phyloP scores from a whole-genome alignment of 2,113 vertebrate species.

The Notarius quadriscutis region DNA sequence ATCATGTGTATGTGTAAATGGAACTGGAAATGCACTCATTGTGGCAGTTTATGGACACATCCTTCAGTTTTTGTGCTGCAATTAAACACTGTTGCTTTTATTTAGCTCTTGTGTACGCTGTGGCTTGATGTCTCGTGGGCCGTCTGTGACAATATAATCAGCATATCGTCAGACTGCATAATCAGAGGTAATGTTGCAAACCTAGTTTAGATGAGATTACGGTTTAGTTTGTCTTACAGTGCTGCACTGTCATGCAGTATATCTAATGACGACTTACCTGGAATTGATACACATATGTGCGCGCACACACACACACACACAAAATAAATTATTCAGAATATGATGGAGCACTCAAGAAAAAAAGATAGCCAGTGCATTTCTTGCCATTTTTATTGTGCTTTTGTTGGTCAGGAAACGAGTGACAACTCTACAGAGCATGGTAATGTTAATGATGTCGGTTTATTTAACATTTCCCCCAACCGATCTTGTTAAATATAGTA shows the following conservation, averaged over 20 bases:
- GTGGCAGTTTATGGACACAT: not conserved
- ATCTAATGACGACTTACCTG: not conserved
- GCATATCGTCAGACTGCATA: conserved; percentile 1
- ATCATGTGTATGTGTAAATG: not conserved
- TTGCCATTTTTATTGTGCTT: conserved; percentile 77
- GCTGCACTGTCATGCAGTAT: not conserved
- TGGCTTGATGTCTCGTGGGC: conserved; percentile 3
- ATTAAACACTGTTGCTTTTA: conserved; percentile 27
- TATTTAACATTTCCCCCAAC: conserved; percentile 60
- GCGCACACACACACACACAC: not conserved
- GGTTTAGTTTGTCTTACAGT: not conserved
- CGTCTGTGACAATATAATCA: not conserved
- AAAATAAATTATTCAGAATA: not conserved
- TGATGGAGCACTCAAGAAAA: conserved; percentile 1
- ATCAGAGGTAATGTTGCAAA: conserved; percentile 5
- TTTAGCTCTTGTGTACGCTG: conserved; percentile 10
- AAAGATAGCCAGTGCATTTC: conserved; percentile 55
- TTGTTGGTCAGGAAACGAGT: conserved; percentile 77
- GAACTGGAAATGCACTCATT: conserved; percentile 17
- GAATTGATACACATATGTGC: not conserved
- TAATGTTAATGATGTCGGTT: conserved; percentile 66
- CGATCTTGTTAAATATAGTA: conserved; percentile 52
- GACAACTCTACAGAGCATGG: conserved; percentile 63
- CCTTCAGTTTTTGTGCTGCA: conserved; percentile 30
- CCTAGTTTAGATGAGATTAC: not conserved